Base-by-base conservation (phyloP, 2,888 invertebrate genomes). In the Microplitis manilae region DNA sequence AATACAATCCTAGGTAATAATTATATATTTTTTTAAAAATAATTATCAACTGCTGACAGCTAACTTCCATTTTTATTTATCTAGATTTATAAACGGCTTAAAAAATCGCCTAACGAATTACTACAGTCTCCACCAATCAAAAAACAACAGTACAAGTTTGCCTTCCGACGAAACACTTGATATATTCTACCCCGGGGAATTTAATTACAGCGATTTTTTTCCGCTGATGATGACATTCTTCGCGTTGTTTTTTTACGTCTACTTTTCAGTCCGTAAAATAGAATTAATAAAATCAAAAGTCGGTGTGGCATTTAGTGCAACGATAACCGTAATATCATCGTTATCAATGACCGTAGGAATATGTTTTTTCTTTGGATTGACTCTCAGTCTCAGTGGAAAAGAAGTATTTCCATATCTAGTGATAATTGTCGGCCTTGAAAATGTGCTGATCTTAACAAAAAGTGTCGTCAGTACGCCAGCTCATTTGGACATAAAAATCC, bases 371-470 rank as follows among this genome's bases (percentile, higher is more conserved):
- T 96, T 96, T 86, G 97, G 96, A 1, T 91, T 96, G 83, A 95
- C 96, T 0, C 91, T 96, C 73, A 95, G 95, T 81, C 91, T 95
- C 73, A 95, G 95, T 87, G 95, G 95, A 8, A 96, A 97, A 87
- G 97, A 97, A 88, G 93, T 98, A 39, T 98, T 98, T 88, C 99
- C 99, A 0, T 99, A 99, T 90, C 91, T 99, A 79, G 97, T 98
- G 0, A 95, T 98, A 79, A 93, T 99, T 65, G 96, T 99, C 73
- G 98, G 98, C 0, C 91, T 99, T 73, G 99, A 99, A 91, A 97
- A 97, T 87, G 95, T 97, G 69, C 90, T 97, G 76, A 96, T 97
- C 0, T 91, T 97, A 68, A 97, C 97, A 0, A 96, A 96, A 89
- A 97, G 98, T 84, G 97, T 99, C 0, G 96, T 98, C 0, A 96